Evolutionary conservation across 2,797 vertebrate genomes (phyloP).

Genomic region (Pipistrellus nathusii): DNA sequence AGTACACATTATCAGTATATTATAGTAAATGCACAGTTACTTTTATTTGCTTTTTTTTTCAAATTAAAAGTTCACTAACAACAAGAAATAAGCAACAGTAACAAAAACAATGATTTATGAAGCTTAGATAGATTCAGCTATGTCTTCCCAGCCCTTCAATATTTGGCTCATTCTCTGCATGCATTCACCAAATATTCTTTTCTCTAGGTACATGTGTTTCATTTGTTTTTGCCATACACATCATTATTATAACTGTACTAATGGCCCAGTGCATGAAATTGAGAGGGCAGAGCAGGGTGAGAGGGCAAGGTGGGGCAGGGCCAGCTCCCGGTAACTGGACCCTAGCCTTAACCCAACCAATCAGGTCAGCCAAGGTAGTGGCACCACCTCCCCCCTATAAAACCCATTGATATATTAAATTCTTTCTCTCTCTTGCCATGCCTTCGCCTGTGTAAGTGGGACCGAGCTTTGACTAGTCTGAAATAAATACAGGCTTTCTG

Average conservation of each 20-base stretch:
- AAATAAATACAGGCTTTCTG: no score
- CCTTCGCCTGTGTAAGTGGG: no score
- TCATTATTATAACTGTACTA: not conserved
- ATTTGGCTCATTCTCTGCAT: not conserved
- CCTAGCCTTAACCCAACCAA: no score
- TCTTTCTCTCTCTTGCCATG: no score
- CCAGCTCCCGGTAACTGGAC: no score
- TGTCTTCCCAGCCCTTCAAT: not conserved
- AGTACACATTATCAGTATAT: not conserved
- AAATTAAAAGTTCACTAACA: not conserved
- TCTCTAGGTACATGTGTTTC: not conserved
- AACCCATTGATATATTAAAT: no score
- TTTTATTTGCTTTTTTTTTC: not conserved
- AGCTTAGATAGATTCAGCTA: not conserved
- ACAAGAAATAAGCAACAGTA: not conserved
- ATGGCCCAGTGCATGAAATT: no score
- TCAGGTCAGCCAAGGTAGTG: no score
- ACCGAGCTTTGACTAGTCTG: no score
- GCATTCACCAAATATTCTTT: not conserved
- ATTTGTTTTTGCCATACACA: not conserved
- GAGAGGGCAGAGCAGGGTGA: no score
- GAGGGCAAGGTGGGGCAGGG: no score
- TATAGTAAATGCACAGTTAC: not conserved
- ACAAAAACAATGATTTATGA: not conserved
- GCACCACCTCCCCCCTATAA: no score